These are phyloP conservation scores for Andrena bicolor DNA, from an alignment of 2,888 invertebrate species.

Conservation along the genomic window DNA sequence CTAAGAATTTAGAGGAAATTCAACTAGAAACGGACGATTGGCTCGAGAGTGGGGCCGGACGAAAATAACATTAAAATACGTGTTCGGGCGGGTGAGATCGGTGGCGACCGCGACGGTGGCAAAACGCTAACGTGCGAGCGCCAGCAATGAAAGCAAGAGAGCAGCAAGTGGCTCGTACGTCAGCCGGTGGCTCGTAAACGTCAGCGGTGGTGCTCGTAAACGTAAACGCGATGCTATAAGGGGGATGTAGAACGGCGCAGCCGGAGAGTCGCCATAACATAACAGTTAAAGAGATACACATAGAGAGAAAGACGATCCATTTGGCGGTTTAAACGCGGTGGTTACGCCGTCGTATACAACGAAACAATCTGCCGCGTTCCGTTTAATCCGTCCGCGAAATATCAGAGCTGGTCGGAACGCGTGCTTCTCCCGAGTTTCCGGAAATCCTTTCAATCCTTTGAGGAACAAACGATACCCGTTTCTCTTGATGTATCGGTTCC, in stretches of 20 bases:
- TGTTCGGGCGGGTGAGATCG: conserved; percentile 46
- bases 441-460: background rate
- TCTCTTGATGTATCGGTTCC: background rate
- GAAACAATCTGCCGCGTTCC: conserved; percentile 69
- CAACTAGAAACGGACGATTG: background rate
- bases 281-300: conserved; percentile 80
- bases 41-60: background rate
- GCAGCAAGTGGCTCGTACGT: conserved; percentile 85
- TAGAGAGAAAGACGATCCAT: conserved; percentile 74
- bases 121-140: conserved; percentile 78
- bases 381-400: conserved; percentile 36
- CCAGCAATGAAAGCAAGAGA: conserved; percentile 83
- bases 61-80: conserved; percentile 53
- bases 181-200: conserved; percentile 86
- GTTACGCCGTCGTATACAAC: conserved; percentile 69
- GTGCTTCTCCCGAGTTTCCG: background rate
- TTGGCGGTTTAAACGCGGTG: conserved; percentile 73
- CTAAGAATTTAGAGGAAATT: background rate
- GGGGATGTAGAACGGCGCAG: conserved; percentile 79
- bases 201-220: conserved; percentile 84
- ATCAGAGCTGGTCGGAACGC: conserved; percentile 26
- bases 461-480: background rate
- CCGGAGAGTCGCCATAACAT: conserved; percentile 81
- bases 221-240: conserved; percentile 85
- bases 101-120: conserved; percentile 71